Conservation (phyloP, 1,140 invertebrate species). For the Elysia chlorotica region DNA sequence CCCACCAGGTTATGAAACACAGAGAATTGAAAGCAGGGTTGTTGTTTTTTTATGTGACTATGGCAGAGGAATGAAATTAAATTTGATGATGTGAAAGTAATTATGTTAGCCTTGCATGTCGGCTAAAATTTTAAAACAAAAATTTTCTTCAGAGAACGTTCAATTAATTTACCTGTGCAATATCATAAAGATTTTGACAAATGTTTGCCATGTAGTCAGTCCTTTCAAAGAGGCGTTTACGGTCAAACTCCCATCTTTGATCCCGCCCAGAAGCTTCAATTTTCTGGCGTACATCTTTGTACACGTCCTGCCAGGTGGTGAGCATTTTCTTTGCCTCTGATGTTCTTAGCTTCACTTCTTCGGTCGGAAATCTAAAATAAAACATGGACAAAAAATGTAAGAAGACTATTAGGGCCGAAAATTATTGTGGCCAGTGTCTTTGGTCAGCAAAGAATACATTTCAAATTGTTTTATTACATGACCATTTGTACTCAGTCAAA, state of each 20-base stretch:
- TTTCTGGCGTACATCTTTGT: conserved; percentile 71
- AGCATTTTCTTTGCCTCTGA: conserved; percentile 68
- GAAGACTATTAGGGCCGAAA: too few relatives aligned
- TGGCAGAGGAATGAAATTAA: too few relatives aligned
- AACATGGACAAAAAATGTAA: neutral
- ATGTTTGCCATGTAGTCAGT: conserved; percentile 82
- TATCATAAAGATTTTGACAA: conserved; percentile 76
- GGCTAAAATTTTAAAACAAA: neutral
- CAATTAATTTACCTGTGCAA: conserved; percentile 74
- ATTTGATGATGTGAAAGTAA: too few relatives aligned
- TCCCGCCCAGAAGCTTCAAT: conserved; percentile 84
- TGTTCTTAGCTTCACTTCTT: conserved; percentile 59
- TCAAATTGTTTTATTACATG: too few relatives aligned
- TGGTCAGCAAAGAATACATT: too few relatives aligned
- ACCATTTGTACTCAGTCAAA: too few relatives aligned
- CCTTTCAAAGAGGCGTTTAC: conserved; percentile 76
- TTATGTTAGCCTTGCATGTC: too few relatives aligned
- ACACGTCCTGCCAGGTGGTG: conserved; percentile 74
- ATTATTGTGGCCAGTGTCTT: too few relatives aligned
- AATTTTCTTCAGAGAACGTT: neutral
- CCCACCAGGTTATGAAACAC: too few relatives aligned
- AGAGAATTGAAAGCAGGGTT: too few relatives aligned
- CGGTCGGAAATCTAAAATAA: conserved; percentile 58
- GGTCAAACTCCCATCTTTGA: conserved; percentile 88
- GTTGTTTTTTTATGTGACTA: too few relatives aligned